Evolutionary conservation across 2,888 invertebrate genomes (phyloP), one percentile per base, ranked within the genome.

Genomic region (Leptinotarsa peninsularis): DNA sequence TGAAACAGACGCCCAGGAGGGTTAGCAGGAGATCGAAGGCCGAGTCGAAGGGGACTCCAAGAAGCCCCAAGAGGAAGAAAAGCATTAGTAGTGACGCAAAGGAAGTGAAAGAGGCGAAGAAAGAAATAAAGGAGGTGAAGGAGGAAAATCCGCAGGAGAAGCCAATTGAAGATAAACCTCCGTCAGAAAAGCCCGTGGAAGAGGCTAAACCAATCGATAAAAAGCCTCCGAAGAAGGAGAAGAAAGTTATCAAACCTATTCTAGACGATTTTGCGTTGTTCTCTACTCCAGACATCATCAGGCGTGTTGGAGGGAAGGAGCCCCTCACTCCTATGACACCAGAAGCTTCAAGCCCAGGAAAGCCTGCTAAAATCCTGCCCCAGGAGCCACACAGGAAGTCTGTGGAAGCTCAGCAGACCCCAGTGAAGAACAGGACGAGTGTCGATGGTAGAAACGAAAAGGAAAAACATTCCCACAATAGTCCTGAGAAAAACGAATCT

Each of bases 241-340:
- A 91, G 85, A 88, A 89, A 81, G 83, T 88, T 49, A 83, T 89
- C 0, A 92, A 91, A 88, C 88, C 88, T 87, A 80, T 88, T 89
- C 82, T 88, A 52, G 92, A 92, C 84, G 92, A 92, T 90, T 91
- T 94, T 75, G 93, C 94, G 54, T 87, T 95, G 75, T 94, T 95
- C 86, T 94, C 94, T 7, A 92, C 94, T 60, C 94, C 95, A 23
- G 95, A 95, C 89, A 94, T 94, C 72, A 94, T 94, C 75, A 90
- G 94, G 82, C 90, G 94, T 82, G 93, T 94, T 18, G 86, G 83
- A 66, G 80, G 89, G 21, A 85, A 89, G 75, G 84, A 85, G 49
- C 79, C 85, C 5, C 80, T 82, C 14, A 85, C 86, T 43, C 82
- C 86, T 56, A 79, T 82, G 27, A 80, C 84, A 18, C 78, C 85